Base-by-base conservation (phyloP, 2,113 vertebrate species). In the Talpa occidentalis region DNA sequence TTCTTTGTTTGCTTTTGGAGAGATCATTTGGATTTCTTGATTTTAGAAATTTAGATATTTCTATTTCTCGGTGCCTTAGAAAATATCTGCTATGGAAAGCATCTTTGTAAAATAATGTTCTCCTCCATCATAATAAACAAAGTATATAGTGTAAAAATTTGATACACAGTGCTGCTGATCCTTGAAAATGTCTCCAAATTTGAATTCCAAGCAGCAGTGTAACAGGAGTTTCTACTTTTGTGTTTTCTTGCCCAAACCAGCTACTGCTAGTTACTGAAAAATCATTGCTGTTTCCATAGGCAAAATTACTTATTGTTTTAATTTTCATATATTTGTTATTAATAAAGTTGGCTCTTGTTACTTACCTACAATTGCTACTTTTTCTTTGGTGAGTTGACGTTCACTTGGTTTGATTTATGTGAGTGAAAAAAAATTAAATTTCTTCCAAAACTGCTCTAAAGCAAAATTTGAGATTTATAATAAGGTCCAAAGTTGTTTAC, bases 1-100 rank as follows among this genome's bases (percentile, higher is more conserved):
- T 52, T 76, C 76, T 59, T 82, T 59, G 47, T 64, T 82, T 37
- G 22, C 30, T 67, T 72, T 52, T 73, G 47, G 44, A 10, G 32
- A 85, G 54, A 73, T 59, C 32, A 47, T 47, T 64, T 84, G 74
- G 59, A 69, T 90, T 67, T 22, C 40, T 80, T 56, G 76, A 15
- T 95, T 90, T 83, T 90, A 80, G 76, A 94, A 92, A 84, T 83
- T 90, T 35, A 62, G 32, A 10, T 93, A 88, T 87, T 88, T 90
- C 24, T 9, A 32, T 90, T 80, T 88, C 26, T 92, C 12, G 35
- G 2, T 49, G 44, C 77, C 35, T 54, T 69, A 47, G 78, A 91
- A 88, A 42, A 76, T 69, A 44, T 6, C 60, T 92, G 6, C 32
- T 28, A 1, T 82, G 52, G 59, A 94, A 95, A 69, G 9, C 52